phyloP scores from a whole-genome alignment of 2,888 invertebrate genomes.

The Herminia tarsipennalis region DNA sequence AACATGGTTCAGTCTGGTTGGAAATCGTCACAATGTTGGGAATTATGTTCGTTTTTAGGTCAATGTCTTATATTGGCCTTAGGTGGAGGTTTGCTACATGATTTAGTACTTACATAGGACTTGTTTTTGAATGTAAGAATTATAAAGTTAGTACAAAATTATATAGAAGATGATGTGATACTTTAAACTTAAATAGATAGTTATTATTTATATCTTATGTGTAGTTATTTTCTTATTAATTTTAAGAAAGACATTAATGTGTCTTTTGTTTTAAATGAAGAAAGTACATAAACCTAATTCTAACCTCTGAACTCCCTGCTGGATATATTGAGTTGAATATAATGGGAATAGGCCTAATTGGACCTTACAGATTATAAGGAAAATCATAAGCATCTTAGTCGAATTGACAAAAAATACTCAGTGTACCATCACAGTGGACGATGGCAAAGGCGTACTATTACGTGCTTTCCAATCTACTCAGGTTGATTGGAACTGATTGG shows the following conservation, averaged over 20 bases:
- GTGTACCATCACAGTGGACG: neutral
- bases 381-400: neutral
- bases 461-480: no score
- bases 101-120: no score
- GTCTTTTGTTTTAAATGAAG: no score
- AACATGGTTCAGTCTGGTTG: conserved; percentile 83
- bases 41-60: conserved; percentile 85
- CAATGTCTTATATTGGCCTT: conserved; percentile 85
- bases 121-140: no score
- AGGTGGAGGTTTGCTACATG: conserved; percentile 82
- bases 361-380: no score
- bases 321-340: no score
- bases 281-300: no score
- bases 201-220: no score
- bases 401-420: neutral
- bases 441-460: no score
- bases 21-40: conserved; percentile 83
- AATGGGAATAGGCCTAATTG: no score
- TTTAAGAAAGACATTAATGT: neutral
- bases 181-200: conserved; percentile 16
- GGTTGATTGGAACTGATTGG: no score
- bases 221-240: neutral
- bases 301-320: no score
- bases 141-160: conserved; percentile 43
- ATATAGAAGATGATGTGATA: conserved; percentile 23